phyloP scores from a whole-genome alignment of 2,888 invertebrate genomes.

The Temnothorax ravouxi region DNA sequence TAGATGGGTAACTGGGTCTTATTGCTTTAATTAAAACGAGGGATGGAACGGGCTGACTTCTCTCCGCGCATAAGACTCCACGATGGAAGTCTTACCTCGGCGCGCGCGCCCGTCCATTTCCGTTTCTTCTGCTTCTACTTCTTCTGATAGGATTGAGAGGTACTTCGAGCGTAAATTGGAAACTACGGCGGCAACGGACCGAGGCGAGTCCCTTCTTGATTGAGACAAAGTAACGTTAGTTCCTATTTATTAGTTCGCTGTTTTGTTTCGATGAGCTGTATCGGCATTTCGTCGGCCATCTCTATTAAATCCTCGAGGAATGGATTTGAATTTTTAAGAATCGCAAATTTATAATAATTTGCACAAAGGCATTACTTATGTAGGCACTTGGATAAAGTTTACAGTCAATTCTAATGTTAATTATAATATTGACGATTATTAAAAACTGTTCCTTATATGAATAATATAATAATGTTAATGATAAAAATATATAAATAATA shows the following conservation, averaged over 20 bases:
- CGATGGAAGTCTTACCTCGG: constrained; percentile 51
- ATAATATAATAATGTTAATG: not conserved
- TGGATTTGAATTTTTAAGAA: not conserved
- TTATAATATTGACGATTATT: not conserved
- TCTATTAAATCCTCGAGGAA: constrained; percentile 27
- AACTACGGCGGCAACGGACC: constrained; percentile 84
- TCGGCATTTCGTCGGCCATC: constrained; percentile 17
- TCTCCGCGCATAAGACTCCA: constrained; percentile 55
- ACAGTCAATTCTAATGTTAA: not conserved
- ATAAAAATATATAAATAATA: not conserved
- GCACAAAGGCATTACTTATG: not conserved
- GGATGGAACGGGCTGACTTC: constrained; percentile 61
- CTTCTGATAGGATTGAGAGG: constrained; percentile 84
- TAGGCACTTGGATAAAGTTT: not conserved
- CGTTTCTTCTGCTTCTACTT: constrained; percentile 72
- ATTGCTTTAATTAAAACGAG: constrained; percentile 85
- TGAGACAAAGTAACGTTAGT: constrained; percentile 82
- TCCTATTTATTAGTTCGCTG: constrained; percentile 81
- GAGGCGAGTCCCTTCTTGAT: constrained; percentile 82
- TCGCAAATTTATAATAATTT: not conserved
- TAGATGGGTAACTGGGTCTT: constrained; percentile 76
- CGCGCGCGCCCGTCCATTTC: constrained; percentile 34
- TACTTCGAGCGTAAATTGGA: constrained; percentile 85
- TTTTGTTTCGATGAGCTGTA: constrained; percentile 43
- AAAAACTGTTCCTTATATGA: not conserved